Evolutionary conservation across 2,888 invertebrate species (phyloP), one percentile per base, ranked within the genome.

Genomic region (Eutolmus rufibarbis): DNA sequence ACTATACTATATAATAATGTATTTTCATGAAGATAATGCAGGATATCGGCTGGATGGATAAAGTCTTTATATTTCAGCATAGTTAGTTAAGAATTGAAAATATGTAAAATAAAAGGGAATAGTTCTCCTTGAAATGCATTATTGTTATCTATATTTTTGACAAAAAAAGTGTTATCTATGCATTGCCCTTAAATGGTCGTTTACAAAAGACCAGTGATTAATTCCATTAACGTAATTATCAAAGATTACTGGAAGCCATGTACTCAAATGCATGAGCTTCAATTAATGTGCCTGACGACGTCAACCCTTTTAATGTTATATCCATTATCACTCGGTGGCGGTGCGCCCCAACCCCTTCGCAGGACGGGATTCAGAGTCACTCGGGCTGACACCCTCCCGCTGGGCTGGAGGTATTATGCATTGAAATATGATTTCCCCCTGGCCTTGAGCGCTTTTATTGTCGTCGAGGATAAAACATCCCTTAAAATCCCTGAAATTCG

Each of bases 181-280:
- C 56, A 19, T 56, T 46, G 31, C 23, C 37, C 77, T 87, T 76
- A 88, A 86, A 86, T 77, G 88, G 87, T 85, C 87, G 86, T 66
- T 57, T 85, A 88, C 37, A 88, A 87, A 87, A 88, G 87, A 86
- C 86, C 88, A 91, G 90, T 91, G 91, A 91, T 91, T 91, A 92
- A 91, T 91, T 89, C 91, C 91, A 91, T 91, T 91, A 92, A 92
- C 91, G 90, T 91, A 91, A 91, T 91, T 91, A 91, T 91, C 91
- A 90, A 88, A 91, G 91, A 92, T 91, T 91, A 91, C 86, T 77
- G 43, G n/a, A 74, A 31, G 28, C 31, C 51, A 66, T 74, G 66
- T 40, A 37, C 66, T 81, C 31, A 46, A 84, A 84, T 84, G 66
- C 84, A 66, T 84, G 40, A 66, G 84, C 84, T 84, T 84, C 84